These are phyloP conservation scores for Aviceda subcristata DNA, from an alignment of 2,113 vertebrate genomes.

Conservation along the genomic window DNA sequence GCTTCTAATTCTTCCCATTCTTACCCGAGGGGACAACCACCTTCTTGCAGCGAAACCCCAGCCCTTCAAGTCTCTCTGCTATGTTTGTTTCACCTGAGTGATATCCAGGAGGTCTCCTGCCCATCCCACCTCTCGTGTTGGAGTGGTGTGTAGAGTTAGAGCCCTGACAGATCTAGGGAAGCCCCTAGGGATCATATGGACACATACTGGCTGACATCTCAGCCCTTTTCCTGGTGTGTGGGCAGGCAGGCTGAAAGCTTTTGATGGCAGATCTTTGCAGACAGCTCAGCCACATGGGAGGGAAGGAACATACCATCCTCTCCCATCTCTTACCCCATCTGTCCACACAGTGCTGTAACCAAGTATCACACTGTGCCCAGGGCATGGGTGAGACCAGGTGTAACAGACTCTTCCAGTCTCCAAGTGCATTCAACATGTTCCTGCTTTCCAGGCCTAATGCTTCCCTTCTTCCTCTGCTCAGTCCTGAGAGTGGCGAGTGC, in stretches of 20 bases:
- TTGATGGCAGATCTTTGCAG: background rate
- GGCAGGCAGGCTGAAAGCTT: background rate
- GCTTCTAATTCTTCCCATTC: background rate
- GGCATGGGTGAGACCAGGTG: background rate
- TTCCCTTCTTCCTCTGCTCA: background rate
- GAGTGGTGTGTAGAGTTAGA: background rate
- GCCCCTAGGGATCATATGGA: fast-evolving
- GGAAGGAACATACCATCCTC: background rate
- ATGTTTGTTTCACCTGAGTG: background rate
- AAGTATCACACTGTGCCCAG: background rate
- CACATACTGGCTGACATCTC: background rate
- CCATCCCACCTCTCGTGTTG: background rate
- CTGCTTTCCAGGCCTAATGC: background rate
- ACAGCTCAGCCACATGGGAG: background rate
- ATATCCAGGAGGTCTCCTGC: background rate
- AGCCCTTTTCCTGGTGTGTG: background rate
- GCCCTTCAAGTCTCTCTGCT: background rate
- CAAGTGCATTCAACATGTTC: background rate
- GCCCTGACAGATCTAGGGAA: background rate
- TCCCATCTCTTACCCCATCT: background rate
- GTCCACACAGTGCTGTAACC: background rate
- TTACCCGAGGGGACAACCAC: background rate
- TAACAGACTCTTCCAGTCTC: background rate
- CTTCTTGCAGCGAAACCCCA: background rate
- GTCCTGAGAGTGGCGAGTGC: background rate